Percentiles rank a stretch among this genome's conserved stretches.
Conservation (phyloP, 2,888 invertebrate species). For the Macrosoma leucophasiata region DNA sequence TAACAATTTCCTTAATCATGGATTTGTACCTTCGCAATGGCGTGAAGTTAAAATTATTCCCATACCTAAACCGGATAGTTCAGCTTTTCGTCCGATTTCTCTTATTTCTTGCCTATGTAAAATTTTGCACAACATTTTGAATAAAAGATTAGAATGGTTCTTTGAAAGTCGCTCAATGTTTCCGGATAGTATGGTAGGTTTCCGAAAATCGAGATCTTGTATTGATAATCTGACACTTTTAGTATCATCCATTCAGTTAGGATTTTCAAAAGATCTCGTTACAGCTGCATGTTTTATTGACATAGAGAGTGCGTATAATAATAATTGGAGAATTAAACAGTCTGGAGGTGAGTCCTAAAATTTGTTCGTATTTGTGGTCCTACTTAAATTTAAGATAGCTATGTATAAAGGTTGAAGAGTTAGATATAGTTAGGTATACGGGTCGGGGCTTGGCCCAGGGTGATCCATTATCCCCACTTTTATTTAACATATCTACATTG, state of each 20-base stretch:
- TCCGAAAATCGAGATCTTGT: slow-evolving; percentile 11
- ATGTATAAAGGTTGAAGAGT: background rate
- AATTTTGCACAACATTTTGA: slow-evolving; percentile 22
- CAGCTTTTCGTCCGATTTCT: slow-evolving; percentile 12
- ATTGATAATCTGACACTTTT: slow-evolving; percentile 10
- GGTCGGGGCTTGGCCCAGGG: slow-evolving; percentile 25
- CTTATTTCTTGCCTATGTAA: slow-evolving; percentile 24
- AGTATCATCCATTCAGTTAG: slow-evolving; percentile 9
- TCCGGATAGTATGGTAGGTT: slow-evolving; percentile 13
- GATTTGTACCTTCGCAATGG: slow-evolving; percentile 14
- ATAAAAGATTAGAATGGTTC: slow-evolving; percentile 23
- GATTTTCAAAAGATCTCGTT: slow-evolving; percentile 6
- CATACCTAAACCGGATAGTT: slow-evolving; percentile 11
- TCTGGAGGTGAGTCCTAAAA: slow-evolving; percentile 2
- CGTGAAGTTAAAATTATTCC: slow-evolving; percentile 9
- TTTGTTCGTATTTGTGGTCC: slow-evolving; percentile 11
- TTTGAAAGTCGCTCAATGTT: slow-evolving; percentile 17
- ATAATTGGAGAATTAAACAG: slow-evolving; percentile 11
- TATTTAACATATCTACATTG: slow-evolving; percentile 24
- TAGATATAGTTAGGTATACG: background rate
- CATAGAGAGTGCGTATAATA: slow-evolving; percentile 17
- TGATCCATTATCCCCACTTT: slow-evolving; percentile 26
- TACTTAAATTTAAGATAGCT: slow-evolving; percentile 7
- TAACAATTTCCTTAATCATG: slow-evolving; percentile 6
- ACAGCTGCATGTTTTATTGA: slow-evolving; percentile 15